Percentiles rank a stretch among this genome's conserved stretches.
Conservation (phyloP, 2,888 invertebrate species). For the Cremastinae sp. region DNA sequence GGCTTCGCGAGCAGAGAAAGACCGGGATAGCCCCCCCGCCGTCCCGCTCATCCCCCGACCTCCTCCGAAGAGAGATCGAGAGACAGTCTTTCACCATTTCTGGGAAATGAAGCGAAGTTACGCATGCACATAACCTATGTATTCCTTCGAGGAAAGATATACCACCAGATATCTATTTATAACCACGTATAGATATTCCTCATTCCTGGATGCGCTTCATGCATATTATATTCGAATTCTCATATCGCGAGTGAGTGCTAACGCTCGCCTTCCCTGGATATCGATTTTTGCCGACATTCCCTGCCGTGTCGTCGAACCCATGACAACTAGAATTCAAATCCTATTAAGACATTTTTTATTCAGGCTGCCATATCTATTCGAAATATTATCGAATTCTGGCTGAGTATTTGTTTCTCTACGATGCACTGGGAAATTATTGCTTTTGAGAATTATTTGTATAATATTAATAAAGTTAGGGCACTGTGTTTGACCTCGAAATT, state of each 20-base stretch:
- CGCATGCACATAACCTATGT: conserved; percentile 53
- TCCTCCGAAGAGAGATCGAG: too few relatives aligned
- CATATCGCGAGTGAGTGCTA: conserved; percentile 26
- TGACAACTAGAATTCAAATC: conserved; percentile 34
- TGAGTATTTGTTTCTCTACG: too few relatives aligned
- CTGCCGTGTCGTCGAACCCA: conserved; percentile 45
- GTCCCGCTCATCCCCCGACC: too few relatives aligned
- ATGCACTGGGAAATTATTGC: too few relatives aligned
- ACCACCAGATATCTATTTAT: conserved; percentile 4
- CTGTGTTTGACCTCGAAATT: too few relatives aligned
- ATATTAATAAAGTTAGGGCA: too few relatives aligned
- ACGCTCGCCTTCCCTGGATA: conserved; percentile 31
- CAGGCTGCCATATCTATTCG: too few relatives aligned
- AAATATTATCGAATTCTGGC: not conserved
- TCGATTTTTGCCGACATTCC: conserved; percentile 43
- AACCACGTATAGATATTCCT: conserved; percentile 13
- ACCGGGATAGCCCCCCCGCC: too few relatives aligned
- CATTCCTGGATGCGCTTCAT: too few relatives aligned
- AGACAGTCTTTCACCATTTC: conserved; percentile 58
- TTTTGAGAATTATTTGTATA: too few relatives aligned
- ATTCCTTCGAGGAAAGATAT: conserved; percentile 46
- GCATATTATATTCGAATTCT: conserved; percentile 7
- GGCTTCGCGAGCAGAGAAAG: too few relatives aligned
- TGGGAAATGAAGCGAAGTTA: conserved; percentile 59
- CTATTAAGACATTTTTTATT: conserved; percentile 2